Percentiles rank a stretch among this genome's conserved stretches.
Evolutionary conservation across 37 sponge, comb jelly and placozoan species (phyloP).

Genomic region (Chondrilla cf. caribensis): DNA sequence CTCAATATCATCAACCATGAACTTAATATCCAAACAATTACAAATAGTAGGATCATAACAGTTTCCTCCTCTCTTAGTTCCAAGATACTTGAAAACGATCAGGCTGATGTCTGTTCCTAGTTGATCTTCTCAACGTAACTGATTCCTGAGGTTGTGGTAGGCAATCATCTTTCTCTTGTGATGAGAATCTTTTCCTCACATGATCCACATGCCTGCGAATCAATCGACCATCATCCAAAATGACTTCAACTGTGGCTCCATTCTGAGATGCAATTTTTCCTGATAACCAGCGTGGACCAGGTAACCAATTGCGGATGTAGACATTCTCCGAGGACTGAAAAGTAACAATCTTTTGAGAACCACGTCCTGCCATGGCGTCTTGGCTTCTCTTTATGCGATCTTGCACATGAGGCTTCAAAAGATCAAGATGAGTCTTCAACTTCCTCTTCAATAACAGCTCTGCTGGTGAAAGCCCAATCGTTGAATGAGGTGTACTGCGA

Average conservation of each 20-base stretch:
- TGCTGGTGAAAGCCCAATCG: slow-evolving; percentile 12
- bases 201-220: slow-evolving; percentile 20
- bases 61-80: too few relatives aligned
- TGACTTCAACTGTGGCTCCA: neutral
- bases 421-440: slow-evolving; percentile 9
- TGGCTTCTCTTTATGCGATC: neutral
- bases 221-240: slow-evolving; percentile 12
- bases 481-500: slow-evolving; percentile 21
- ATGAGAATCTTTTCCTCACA: neutral
- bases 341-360: neutral
- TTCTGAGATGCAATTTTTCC: slow-evolving; percentile 1
- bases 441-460: slow-evolving; percentile 30
- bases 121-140: too few relatives aligned
- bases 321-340: slow-evolving; percentile 7
- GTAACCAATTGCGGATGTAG: neutral
- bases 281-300: slow-evolving; percentile 15
- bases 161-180: neutral
- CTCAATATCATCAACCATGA: too few relatives aligned
- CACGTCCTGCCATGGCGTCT: slow-evolving; percentile 9
- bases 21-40: too few relatives aligned
- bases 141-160: too few relatives aligned
- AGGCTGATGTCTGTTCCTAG: too few relatives aligned
- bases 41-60: too few relatives aligned
- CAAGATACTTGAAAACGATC: too few relatives aligned
- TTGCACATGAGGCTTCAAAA: neutral